Evolutionary conservation across 2,797 vertebrate species (phyloP).

Genomic region (Falco peregrinus): DNA sequence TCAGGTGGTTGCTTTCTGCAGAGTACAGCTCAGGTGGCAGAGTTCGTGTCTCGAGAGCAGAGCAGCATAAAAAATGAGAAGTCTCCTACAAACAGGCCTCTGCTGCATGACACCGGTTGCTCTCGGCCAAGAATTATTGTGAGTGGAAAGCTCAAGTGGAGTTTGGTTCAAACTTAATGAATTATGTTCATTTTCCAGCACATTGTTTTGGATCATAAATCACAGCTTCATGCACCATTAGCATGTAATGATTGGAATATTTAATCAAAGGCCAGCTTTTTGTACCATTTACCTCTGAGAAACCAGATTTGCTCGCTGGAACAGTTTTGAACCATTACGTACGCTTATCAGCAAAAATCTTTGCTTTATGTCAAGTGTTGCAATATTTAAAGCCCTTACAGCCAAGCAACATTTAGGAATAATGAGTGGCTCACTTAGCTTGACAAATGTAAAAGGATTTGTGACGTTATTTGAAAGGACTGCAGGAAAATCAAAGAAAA

Average conservation of each 20-base stretch:
- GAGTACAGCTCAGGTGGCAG: neutral
- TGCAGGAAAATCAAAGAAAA: conserved; percentile 8
- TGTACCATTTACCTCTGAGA: conserved; percentile 67
- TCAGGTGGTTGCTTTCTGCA: neutral
- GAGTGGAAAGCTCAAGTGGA: conserved; percentile 32
- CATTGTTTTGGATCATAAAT: conserved; percentile 76
- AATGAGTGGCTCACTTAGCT: neutral
- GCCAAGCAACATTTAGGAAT: conserved; percentile 11
- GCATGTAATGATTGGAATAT: conserved; percentile 69
- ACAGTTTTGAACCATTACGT: conserved; percentile 69
- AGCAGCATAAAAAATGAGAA: neutral
- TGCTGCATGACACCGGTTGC: neutral
- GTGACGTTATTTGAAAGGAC: neutral
- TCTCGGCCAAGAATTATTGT: neutral
- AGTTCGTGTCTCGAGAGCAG: neutral
- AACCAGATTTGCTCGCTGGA: conserved; percentile 73
- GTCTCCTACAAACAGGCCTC: neutral
- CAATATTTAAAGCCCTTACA: conserved; percentile 29
- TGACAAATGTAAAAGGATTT: conserved; percentile 20
- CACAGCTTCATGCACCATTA: conserved; percentile 74
- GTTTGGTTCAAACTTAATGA: conserved; percentile 63
- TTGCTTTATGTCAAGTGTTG: conserved; percentile 39
- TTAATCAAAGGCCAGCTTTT: conserved; percentile 75
- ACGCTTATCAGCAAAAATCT: conserved; percentile 44
- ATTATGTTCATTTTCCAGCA: conserved; percentile 65